Evolutionary conservation across 2,113 vertebrate species (phyloP).

Genomic region (Azemiops feae): DNA sequence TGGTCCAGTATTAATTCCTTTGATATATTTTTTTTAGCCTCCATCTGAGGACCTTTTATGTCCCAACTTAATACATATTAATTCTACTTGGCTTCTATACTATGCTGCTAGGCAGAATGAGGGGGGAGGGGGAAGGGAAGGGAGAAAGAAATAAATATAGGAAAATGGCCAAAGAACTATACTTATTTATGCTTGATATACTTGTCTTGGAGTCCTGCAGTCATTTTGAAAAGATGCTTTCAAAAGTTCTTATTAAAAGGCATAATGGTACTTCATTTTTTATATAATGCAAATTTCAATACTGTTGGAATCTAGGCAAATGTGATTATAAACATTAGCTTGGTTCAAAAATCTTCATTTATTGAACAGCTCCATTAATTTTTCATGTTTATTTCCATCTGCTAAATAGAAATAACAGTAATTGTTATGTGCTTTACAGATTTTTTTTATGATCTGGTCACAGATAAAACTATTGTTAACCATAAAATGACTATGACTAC

Average conservation of each 20-base stretch:
- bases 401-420: background rate
- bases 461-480: background rate
- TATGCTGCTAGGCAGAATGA: constrained; percentile 8
- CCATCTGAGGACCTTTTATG: background rate
- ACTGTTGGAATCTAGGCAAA: background rate
- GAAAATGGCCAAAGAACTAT: constrained; percentile 6
- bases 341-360: background rate
- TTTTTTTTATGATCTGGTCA: background rate
- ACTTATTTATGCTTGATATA: background rate
- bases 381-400: background rate
- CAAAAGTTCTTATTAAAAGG: constrained; percentile 16
- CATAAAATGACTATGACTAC: background rate
- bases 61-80: background rate
- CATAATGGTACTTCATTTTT: constrained; percentile 25
- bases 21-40: background rate
- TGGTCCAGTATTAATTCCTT: background rate
- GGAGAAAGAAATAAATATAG: background rate
- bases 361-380: background rate
- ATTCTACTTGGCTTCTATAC: constrained; percentile 26
- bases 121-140: constrained; percentile 9
- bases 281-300: constrained; percentile 30
- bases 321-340: background rate
- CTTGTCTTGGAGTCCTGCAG: background rate
- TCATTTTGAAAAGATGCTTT: background rate
- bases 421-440: background rate